A percentile compares a stretch with the other conserved stretches of the same genome.
Evolutionary conservation across 2,797 vertebrate species (phyloP).

Genomic region (Poeciliopsis presidionis): DNA sequence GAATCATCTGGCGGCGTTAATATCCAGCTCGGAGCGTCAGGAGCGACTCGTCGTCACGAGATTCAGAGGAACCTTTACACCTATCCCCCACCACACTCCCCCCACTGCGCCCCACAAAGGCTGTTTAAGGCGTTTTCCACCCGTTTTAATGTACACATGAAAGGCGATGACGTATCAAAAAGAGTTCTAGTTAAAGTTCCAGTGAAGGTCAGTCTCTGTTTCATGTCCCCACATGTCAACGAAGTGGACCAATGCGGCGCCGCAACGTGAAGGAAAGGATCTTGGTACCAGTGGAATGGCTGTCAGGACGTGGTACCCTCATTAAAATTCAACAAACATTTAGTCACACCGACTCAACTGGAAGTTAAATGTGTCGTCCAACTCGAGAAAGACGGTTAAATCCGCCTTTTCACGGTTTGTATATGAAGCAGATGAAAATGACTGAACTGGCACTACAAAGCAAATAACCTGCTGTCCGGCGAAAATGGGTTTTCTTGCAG

Average conservation of each 20-base stretch:
- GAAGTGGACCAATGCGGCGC: conserved; percentile 10
- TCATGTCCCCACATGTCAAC: conserved; percentile 39
- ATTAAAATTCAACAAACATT: conserved; percentile 31
- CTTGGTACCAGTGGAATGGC: conserved; percentile 41
- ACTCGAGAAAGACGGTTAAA: no score
- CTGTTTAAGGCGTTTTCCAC: conserved; percentile 50
- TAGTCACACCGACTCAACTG: no score
- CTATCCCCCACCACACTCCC: conserved; percentile 30
- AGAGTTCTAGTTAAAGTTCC: conserved; percentile 22
- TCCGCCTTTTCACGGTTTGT: no score
- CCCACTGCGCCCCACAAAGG: conserved; percentile 8
- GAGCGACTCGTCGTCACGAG: conserved; percentile 56
- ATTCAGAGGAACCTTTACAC: conserved; percentile 51
- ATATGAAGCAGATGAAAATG: no score
- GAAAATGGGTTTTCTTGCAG: no score
- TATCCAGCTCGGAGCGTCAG: conserved; percentile 62
- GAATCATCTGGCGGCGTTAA: conserved; percentile 64
- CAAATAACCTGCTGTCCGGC: no score
- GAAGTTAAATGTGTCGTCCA: no score
- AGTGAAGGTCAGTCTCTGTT: conserved; percentile 24
- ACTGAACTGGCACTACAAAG: no score
- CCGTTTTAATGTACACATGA: conserved; percentile 69
- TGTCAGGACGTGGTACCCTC: conserved; percentile 39
- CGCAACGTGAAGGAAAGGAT: conserved; percentile 35
- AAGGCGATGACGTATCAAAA: conserved; percentile 29